Evolutionary conservation across 2,113 vertebrate species (phyloP), one percentile per base, ranked within the genome.

Genomic region (Phycodurus eques): DNA sequence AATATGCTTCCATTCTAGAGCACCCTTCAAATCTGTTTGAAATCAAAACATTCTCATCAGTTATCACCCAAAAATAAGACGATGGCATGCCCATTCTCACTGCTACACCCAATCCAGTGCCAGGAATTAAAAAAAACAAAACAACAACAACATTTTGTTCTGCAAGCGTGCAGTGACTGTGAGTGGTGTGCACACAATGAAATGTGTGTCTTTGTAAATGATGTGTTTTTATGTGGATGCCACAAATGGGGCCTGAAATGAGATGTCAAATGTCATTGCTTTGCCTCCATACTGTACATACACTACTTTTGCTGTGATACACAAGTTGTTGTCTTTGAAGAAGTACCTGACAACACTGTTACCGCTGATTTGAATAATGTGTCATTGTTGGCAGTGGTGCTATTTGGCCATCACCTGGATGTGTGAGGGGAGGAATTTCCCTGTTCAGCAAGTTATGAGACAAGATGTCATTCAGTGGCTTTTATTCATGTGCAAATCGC

Each of bases 1-100:
- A 87, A 87, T 90, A 88, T 89, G 88, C 90, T 91, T 91, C 90
- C 79, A 85, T 86, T 71, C 31, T 68, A 72, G 67, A 82, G 70
- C 73, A 77, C 20, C 69, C 47, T 57, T 44, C 70, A 71, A 75
- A 76, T 78, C 44, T 76, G 78, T 86, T 78, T 75, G 56, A 89
- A 88, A 81, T 77, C 67, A 84, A 80, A 84, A 84, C 78, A 85
- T 86, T 84, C 79, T 31, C 72, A 82, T 81, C 70, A 78, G 68
- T 80, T 75, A 75, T 67, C 80, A 71, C 35, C 79, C 78, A 74
- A 84, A 85, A 82, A 44, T 73, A 73, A 83, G 71, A 84, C 70
- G 54, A 88, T 85, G 86, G 85, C 89, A 91, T 90, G 90, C 85
- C 88, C 82, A 81, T 60, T 70, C 72, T 85, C 79, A 87, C 80